Percentiles rank a stretch among this genome's conserved stretches.
These are phyloP conservation scores for Mnemiopsis leidyi DNA, from an alignment of 37 sponge, comb jelly and placozoan species.

Conservation along the genomic window DNA sequence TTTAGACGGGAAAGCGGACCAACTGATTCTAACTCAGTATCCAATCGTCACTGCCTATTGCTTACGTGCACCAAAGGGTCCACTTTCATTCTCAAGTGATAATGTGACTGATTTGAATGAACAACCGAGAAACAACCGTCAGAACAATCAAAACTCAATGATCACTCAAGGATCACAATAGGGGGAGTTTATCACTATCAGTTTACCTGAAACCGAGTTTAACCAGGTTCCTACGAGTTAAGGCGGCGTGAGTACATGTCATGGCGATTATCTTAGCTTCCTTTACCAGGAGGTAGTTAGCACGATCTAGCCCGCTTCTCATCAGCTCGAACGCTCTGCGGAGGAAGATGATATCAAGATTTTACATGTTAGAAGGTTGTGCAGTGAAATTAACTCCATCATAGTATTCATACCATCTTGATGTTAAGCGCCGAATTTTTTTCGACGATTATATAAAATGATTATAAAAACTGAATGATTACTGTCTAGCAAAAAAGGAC, in stretches of 20 bases:
- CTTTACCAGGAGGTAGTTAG: conserved; percentile 93
- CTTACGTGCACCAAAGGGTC: too few species aligned
- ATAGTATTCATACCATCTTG: too few species aligned
- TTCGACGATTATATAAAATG: too few species aligned
- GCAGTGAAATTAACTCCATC: background rate
- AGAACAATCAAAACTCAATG: background rate
- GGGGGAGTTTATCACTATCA: background rate
- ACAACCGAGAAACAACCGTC: background rate
- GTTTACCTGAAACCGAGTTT: conserved; percentile 89
- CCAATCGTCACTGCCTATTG: too few species aligned
- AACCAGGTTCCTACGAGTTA: conserved; percentile 91
- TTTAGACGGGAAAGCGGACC: too few species aligned
- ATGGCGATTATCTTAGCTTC: conserved; percentile 97
- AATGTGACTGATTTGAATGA: background rate
- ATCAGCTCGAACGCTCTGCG: conserved; percentile 93
- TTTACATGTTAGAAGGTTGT: background rate
- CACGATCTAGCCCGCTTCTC: conserved; percentile 79
- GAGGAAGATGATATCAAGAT: background rate
- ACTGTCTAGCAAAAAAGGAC: too few species aligned
- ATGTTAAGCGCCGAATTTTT: too few species aligned
- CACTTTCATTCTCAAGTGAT: too few species aligned
- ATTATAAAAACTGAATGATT: too few species aligned
- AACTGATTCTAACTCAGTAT: too few species aligned
- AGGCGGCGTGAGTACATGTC: conserved; percentile 99
- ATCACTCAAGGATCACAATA: background rate